Evolutionary conservation across 1,140 invertebrate species (phyloP).

Genomic region (Brachionus koreanus): DNA sequence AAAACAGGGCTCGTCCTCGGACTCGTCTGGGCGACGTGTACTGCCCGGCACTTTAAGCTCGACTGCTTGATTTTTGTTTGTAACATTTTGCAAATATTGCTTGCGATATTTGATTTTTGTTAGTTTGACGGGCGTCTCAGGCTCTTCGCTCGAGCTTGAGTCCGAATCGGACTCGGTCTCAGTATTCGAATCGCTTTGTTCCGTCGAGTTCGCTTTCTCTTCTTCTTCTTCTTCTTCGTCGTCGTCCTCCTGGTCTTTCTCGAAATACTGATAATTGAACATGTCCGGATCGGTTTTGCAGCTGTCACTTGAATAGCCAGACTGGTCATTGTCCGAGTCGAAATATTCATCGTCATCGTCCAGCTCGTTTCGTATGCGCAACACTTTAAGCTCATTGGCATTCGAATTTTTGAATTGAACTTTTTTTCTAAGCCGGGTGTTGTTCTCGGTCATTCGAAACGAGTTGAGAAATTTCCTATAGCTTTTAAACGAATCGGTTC

Average conservation of each 20-base stretch:
- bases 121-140: neutral
- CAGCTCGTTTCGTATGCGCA: neutral
- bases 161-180: neutral
- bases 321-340: neutral
- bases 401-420: neutral
- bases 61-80: neutral
- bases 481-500: neutral
- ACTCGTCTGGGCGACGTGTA: neutral
- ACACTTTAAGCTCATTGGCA: neutral
- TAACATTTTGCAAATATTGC: neutral
- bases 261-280: constrained; percentile 35
- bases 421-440: neutral
- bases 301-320: neutral
- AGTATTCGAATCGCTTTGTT: neutral
- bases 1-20: neutral
- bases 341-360: neutral
- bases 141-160: neutral
- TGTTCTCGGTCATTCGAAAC: neutral
- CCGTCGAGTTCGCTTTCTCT: neutral
- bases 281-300: neutral
- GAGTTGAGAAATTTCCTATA: neutral
- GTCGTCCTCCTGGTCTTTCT: neutral
- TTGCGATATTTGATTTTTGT: neutral
- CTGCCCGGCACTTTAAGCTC: too few species aligned
- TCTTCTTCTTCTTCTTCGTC: neutral